Percentiles rank a stretch among this genome's conserved stretches.
Evolutionary conservation across 1,140 invertebrate species (phyloP).

Genomic region (Drosophila ambigua): DNA sequence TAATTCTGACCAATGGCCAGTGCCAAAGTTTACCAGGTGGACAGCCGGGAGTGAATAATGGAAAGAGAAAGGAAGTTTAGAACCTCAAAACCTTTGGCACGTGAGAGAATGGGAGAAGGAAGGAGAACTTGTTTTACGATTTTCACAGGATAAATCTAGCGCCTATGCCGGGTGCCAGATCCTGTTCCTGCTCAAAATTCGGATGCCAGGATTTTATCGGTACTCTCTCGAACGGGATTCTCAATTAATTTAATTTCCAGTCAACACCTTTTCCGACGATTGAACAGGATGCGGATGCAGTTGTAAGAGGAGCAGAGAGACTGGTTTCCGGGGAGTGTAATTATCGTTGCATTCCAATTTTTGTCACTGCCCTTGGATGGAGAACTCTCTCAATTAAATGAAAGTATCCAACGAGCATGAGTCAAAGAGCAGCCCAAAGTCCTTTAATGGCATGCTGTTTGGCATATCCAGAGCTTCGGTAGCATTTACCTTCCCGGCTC

Average conservation of each 20-base stretch:
- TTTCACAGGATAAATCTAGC: too few relatives aligned
- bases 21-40: conserved; percentile 35
- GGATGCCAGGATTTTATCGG: conserved; percentile 33
- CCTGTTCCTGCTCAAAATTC: neutral
- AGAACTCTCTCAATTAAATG: conserved; percentile 2
- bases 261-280: too few relatives aligned
- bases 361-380: conserved; percentile 4
- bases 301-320: too few relatives aligned
- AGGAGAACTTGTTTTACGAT: too few relatives aligned
- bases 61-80: too few relatives aligned
- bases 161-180: too few relatives aligned
- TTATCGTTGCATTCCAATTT: conserved; percentile 63
- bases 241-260: conserved; percentile 25
- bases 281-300: too few relatives aligned
- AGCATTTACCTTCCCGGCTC: neutral
- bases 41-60: too few relatives aligned
- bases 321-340: conserved; percentile 35
- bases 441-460: conserved; percentile 6
- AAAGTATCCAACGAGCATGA: conserved; percentile 28
- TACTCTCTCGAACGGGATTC: conserved; percentile 59
- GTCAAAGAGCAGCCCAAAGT: neutral
- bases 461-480: neutral
- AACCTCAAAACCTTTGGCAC: conserved; percentile 14
- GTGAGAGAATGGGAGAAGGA: conserved; percentile 6
- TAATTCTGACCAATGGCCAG: conserved; percentile 33